These are phyloP conservation scores for Halcyon smyrnensis DNA, from an alignment of 2,797 vertebrate species.

Conservation along the genomic window DNA sequence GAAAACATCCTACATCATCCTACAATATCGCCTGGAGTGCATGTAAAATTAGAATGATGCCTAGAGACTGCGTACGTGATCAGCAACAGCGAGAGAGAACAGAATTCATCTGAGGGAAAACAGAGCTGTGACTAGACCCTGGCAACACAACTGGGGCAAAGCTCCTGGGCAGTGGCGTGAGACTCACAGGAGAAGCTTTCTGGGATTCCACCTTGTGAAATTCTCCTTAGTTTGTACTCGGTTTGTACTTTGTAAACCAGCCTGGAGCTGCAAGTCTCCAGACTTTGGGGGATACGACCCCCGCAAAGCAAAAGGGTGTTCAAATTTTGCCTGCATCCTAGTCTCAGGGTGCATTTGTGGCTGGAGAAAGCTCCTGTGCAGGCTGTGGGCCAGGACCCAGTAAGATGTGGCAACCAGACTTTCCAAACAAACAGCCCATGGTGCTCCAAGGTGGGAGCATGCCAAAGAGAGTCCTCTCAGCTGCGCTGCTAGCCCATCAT, in stretches of 20 bases:
- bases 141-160: accelerated
- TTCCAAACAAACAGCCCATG: neutral
- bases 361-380: neutral
- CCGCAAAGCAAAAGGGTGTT: neutral
- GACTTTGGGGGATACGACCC: neutral
- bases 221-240: neutral
- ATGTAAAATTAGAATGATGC: neutral
- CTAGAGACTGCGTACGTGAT: neutral
- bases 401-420: accelerated
- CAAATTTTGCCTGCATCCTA: neutral
- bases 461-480: neutral
- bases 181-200: neutral
- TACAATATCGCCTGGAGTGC: neutral
- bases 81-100: neutral
- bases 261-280: neutral
- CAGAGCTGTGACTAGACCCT: neutral
- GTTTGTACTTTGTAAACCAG: neutral
- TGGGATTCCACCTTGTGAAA: neutral
- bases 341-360: neutral
- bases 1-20: neutral
- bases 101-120: neutral
- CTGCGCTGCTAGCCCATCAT: neutral
- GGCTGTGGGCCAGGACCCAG: neutral
- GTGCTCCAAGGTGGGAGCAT: neutral
- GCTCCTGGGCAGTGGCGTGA: neutral